Base-by-base conservation (phyloP, 1,140 invertebrate species). In the Ooceraea biroi region DNA sequence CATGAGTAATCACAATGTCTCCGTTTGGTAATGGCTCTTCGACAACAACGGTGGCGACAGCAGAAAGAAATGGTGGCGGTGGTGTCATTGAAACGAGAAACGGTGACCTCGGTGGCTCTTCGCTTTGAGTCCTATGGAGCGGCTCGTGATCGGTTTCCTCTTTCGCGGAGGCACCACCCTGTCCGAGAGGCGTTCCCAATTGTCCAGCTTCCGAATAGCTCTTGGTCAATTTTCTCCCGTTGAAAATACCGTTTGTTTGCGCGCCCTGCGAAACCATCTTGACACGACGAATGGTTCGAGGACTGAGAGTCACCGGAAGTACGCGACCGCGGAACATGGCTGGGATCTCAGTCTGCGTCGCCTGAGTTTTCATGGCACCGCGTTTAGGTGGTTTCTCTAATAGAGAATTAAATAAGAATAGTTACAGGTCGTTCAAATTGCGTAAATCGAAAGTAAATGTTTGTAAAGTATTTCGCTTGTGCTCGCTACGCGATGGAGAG, bases 211-310 rank as follows among this genome's bases (percentile, higher is more conserved):
- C 97, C 0, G 97, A 98, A 88, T 97, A 97, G 85, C 97, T 98
- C 93, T 98, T 98, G 17, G 96, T 97, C 63, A 98, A 94, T 93
- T 97, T 97, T 83, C 97, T 94, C 19, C 96, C 96, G 74, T 96
- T 95, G 30, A 96, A 94, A 25, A 96, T 94, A 0, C 97, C 97
- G 94, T 98, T 98, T 0, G 97, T 98, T 93, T 98, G 97, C 8
- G 97, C 97, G 25, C 97, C 97, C 92, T 98, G 97, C 3, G 97
- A 98, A 25, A 98, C 97, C 96, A 98, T 98, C 92, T 97, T 97
- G 52, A 98, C 97, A 0, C 94, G 92, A 66, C 95, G 95, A 25
- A 96, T 95, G 1, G 95, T 95, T 41, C 97, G 92, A 7, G 97
- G 97, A 94, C 97, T 98, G 5, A 98, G 93, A 11, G 97, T 97